A percentile compares a stretch with the other conserved stretches of the same genome.
Conservation (phyloP, 2,888 invertebrate species). For the Amblyjoppa proteus region DNA sequence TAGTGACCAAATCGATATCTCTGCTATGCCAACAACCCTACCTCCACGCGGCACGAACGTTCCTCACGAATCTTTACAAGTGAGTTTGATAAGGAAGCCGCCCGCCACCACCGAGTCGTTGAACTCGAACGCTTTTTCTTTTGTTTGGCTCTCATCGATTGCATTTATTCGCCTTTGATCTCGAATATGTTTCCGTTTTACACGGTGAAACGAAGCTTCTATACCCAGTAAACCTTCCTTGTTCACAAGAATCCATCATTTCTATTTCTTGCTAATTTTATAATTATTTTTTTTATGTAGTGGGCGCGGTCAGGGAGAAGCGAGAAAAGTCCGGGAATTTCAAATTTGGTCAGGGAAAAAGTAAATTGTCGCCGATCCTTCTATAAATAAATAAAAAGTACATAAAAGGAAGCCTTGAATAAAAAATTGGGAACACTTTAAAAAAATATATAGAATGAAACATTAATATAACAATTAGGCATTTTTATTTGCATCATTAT, state of each 20-base stretch:
- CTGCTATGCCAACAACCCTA: conserved; percentile 96
- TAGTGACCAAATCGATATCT: conserved; percentile 97
- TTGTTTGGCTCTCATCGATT: background rate
- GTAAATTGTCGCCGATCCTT: no score
- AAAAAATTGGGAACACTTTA: no score
- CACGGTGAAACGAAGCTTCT: background rate
- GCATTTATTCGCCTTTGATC: background rate
- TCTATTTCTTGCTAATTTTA: background rate
- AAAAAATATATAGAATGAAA: no score
- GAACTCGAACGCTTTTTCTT: background rate
- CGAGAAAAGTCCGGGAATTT: no score
- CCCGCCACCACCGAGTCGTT: conserved; percentile 7
- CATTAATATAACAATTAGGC: no score
- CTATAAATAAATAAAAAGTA: no score
- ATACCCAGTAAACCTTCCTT: background rate
- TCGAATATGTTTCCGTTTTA: conserved; percentile 19
- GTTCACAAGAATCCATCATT: background rate
- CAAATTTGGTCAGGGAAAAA: no score
- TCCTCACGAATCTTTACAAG: conserved; percentile 95
- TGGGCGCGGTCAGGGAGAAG: no score
- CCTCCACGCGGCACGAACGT: conserved; percentile 93
- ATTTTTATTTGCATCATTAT: no score
- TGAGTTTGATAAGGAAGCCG: conserved; percentile 83
- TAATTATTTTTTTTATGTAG: background rate
- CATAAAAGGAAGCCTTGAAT: no score